Evolutionary conservation across 2,113 vertebrate genomes (phyloP).

Genomic region (Cygnus atratus): DNA sequence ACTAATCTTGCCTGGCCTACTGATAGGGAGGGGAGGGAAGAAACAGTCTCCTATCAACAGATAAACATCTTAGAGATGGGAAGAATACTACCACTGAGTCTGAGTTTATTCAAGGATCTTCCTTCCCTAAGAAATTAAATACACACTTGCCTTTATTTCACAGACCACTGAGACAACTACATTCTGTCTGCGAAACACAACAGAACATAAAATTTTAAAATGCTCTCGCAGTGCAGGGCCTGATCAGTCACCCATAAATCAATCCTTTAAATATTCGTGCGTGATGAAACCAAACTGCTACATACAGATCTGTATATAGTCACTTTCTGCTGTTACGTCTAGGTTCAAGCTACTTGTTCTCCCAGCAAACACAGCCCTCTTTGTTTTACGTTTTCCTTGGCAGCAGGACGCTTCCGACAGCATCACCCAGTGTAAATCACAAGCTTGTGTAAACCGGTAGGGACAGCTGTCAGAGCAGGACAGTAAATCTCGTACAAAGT

Average conservation of each 20-base stretch:
- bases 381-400: constrained; percentile 11
- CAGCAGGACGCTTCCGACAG: background rate
- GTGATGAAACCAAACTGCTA: background rate
- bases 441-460: background rate
- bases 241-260: background rate
- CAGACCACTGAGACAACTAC: background rate
- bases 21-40: background rate
- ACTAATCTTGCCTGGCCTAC: background rate
- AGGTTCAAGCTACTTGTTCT: background rate
- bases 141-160: background rate
- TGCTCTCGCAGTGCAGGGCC: background rate
- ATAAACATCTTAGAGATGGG: background rate
- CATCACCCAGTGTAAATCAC: background rate
- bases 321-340: background rate
- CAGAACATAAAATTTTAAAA: background rate
- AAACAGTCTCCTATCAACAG: background rate
- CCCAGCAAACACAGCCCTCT: constrained; percentile 47
- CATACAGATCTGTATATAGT: background rate
- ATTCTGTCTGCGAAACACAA: background rate
- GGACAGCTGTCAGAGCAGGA: background rate
- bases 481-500: background rate
- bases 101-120: background rate
- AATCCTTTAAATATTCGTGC: background rate
- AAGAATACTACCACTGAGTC: background rate
- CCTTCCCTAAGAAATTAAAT: background rate